These are phyloP conservation scores for Tetrapedia diversipes DNA, from an alignment of 2,888 invertebrate genomes.

Conservation along the genomic window DNA sequence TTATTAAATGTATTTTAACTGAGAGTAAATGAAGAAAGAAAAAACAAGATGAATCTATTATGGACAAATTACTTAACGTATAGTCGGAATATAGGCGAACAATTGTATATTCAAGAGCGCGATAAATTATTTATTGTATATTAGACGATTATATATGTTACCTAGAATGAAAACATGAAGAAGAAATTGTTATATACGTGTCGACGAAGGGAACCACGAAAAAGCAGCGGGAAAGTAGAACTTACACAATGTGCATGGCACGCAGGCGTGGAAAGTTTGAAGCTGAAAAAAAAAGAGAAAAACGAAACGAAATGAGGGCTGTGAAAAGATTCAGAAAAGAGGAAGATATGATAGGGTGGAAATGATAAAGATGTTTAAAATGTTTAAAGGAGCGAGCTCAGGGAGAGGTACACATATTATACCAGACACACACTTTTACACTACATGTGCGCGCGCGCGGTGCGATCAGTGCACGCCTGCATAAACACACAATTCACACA, in stretches of 20 bases:
- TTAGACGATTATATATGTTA: constrained; percentile 73
- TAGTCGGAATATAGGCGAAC: constrained; percentile 51
- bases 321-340: constrained; percentile 74
- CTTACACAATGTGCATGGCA: constrained; percentile 31
- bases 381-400: constrained; percentile 74
- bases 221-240: constrained; percentile 44
- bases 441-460: constrained; percentile 1
- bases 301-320: constrained; percentile 80
- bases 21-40: constrained; percentile 18
- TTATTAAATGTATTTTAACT: constrained; percentile 59
- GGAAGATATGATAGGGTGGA: constrained; percentile 52
- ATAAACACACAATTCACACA: constrained; percentile 53
- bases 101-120: constrained; percentile 78
- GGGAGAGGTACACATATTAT: constrained; percentile 70
- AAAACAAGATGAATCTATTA: constrained; percentile 51
- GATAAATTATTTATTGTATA: constrained; percentile 82
- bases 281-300: constrained; percentile 51
- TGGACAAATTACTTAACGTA: constrained; percentile 77
- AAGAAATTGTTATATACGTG: constrained; percentile 66
- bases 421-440: neutral
- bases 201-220: constrained; percentile 56
- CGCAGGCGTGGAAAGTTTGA: constrained; percentile 62
- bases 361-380: constrained; percentile 47
- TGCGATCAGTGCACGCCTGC: constrained; percentile 1
- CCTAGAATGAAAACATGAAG: constrained; percentile 48